Evolutionary conservation across 2,113 vertebrate species (phyloP).

Genomic region (Microcebus lehilahytsara): DNA sequence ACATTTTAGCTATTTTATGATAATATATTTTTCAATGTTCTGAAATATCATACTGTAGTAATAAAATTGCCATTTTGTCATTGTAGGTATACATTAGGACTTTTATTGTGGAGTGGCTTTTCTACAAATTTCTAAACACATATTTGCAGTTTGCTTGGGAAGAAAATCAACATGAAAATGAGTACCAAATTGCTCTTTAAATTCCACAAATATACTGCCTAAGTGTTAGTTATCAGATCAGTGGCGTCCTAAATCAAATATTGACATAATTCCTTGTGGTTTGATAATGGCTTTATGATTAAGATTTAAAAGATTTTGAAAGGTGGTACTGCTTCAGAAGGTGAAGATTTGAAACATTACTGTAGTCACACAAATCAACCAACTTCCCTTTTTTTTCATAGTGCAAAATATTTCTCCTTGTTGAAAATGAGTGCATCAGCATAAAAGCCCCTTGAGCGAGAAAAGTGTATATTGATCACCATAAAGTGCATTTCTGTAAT

Average conservation of each 20-base stretch:
- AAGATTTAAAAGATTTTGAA: conserved; percentile 49
- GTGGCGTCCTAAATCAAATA: neutral
- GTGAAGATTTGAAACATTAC: neutral
- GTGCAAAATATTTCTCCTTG: neutral
- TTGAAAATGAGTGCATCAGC: conserved; percentile 40
- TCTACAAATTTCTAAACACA: neutral
- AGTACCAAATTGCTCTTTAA: neutral
- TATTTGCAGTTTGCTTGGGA: neutral
- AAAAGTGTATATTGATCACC: conserved; percentile 60
- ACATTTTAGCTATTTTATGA: conserved; percentile 33
- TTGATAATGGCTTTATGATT: conserved; percentile 49
- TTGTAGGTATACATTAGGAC: neutral
- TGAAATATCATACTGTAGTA: neutral
- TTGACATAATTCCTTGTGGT: neutral
- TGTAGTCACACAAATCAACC: conserved; percentile 20
- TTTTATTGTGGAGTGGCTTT: neutral
- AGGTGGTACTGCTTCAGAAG: neutral
- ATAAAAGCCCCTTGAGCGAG: conserved; percentile 56
- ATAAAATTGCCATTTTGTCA: neutral
- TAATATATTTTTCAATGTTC: conserved; percentile 12
- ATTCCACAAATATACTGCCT: neutral
- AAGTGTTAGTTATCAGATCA: neutral
- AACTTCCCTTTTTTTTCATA: conserved; percentile 26
- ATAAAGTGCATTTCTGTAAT: conserved; percentile 54
- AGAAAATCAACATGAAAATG: conserved; percentile 9